Evolutionary conservation across 2,797 vertebrate genomes (phyloP).

Genomic region (Lutra lutra): DNA sequence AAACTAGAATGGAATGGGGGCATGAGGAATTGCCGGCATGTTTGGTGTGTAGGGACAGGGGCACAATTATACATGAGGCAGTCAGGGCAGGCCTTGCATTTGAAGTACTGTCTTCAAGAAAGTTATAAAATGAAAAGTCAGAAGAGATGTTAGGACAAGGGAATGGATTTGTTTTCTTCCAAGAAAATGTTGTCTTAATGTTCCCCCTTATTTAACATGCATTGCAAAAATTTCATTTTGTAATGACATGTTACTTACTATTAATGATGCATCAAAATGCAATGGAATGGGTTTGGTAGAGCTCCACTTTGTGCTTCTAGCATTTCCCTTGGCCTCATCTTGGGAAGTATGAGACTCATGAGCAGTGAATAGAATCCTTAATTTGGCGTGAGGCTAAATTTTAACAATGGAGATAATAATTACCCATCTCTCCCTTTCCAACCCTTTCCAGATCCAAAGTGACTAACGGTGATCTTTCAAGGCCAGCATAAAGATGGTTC

Average conservation of each 20-base stretch:
- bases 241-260: neutral
- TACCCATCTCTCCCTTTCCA: neutral
- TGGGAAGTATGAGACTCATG: neutral
- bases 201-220: neutral
- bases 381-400: neutral
- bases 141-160: neutral
- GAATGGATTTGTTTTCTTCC: neutral
- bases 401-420: neutral
- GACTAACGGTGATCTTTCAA: neutral
- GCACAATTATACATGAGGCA: neutral
- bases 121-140: neutral
- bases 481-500: neutral
- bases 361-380: neutral
- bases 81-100: neutral
- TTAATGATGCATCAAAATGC: neutral
- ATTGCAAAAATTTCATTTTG: neutral
- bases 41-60: too few relatives aligned
- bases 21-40: neutral
- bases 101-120: neutral
- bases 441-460: neutral
- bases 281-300: neutral
- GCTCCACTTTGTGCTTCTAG: neutral
- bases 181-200: neutral
- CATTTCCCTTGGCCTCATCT: neutral
- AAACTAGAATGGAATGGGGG: neutral